Evolutionary conservation across 2,113 vertebrate genomes (phyloP), one percentile per base, ranked within the genome.

Genomic region (Albula goreensis): DNA sequence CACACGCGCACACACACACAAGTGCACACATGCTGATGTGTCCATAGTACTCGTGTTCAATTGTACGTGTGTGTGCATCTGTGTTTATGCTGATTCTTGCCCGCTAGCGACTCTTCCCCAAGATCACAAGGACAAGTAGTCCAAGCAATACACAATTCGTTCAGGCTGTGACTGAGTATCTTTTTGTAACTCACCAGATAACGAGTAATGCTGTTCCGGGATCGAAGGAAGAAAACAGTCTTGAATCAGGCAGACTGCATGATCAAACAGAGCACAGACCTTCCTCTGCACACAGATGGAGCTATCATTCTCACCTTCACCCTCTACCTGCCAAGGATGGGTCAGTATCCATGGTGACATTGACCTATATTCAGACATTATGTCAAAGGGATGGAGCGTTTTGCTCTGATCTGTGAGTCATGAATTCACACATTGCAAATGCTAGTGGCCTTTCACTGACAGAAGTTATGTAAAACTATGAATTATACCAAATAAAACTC

Each of bases 331-430:
- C 60, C 22, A 5, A 19, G 60, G 60, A 66, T 66, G 4, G 60
- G 60, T 66, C 60, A 15, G 60, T 66, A 66, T 22, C 60, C 60
- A 66, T 66, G 60, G 17, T 19, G 60, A 66, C 60, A 15, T 19
- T 22, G 4, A 66, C 17, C 15, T 66, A 15, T 22, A 66, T 66
- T 66, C 22, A 66, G 22, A 41, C 31, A 41, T 1, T 41, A 41
- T 41, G 31, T 66, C 60, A 19, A 19, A 22, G 15, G 22, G 60
- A 66, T 19, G 92, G 89, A 90, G 83, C 86, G 89, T 90, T 92
- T 92, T 83, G 92, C 90, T 83, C 77, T 60, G 88, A 92, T 94
- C 89, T 92, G 90, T 94, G 93, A 60, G 9, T 66, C 19, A 15
- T 1, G 60, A 66, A 66, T 66, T 66, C 22, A 66, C 60, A 66